These are phyloP conservation scores for Drosophila pseudotalamancana DNA, from an alignment of 2,888 invertebrate species.

Conservation along the genomic window DNA sequence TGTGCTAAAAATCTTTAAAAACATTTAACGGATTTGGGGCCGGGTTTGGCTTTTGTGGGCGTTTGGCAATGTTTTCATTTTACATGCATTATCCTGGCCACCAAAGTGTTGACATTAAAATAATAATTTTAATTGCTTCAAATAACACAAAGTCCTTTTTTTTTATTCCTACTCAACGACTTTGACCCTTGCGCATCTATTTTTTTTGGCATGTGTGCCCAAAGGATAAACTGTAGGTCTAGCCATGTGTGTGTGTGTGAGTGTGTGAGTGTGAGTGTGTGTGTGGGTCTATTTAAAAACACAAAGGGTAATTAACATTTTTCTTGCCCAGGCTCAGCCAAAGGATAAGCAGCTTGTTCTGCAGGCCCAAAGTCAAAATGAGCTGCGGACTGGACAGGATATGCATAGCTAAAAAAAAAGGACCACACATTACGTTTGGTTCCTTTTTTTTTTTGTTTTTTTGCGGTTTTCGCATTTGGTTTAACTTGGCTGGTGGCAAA, in stretches of 20 bases:
- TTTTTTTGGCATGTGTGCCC: constrained; percentile 17
- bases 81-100: constrained; percentile 74
- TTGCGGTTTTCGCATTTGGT: constrained; percentile 82
- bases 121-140: constrained; percentile 83
- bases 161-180: constrained; percentile 31
- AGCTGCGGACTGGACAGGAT: constrained; percentile 42
- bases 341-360: constrained; percentile 76
- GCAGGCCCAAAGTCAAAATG: constrained; percentile 71
- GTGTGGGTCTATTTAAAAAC: constrained; percentile 74
- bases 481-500: constrained; percentile 74
- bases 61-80: constrained; percentile 69
- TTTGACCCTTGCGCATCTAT: constrained; percentile 57
- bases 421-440: constrained; percentile 55
- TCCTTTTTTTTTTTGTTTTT: constrained; percentile 36
- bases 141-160: constrained; percentile 70
- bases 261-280: constrained; percentile 17
- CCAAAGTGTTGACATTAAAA: constrained; percentile 83
- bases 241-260: background rate
- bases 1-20: constrained; percentile 68
- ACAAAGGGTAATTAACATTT: constrained; percentile 81
- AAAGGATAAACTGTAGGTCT: constrained; percentile 18
- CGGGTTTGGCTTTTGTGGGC: constrained; percentile 24
- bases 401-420: constrained; percentile 42
- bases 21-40: constrained; percentile 72
- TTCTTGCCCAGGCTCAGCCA: constrained; percentile 58